phyloP scores from a whole-genome alignment of 2,888 invertebrate genomes.

The Rhodophaea formosa region DNA sequence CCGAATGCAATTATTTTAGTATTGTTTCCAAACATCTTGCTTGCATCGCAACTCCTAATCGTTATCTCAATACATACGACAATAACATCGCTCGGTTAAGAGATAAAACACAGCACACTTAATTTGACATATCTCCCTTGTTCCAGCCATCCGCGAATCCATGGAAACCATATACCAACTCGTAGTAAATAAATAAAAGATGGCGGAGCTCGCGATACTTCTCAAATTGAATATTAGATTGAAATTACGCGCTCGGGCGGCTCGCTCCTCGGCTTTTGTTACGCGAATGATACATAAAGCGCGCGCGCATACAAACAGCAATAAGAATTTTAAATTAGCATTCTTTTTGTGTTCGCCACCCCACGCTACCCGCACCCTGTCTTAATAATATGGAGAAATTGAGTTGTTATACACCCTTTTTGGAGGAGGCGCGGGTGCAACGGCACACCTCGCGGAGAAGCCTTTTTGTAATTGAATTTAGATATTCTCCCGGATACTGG shows the following conservation, averaged over 20 bases:
- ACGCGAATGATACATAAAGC: slow-evolving; percentile 76
- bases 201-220: slow-evolving; percentile 67
- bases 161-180: slow-evolving; percentile 47
- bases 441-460: slow-evolving; percentile 71
- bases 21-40: no score
- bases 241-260: slow-evolving; percentile 77
- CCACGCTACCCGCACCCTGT: slow-evolving; percentile 68
- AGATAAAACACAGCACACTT: slow-evolving; percentile 30
- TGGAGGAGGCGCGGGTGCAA: slow-evolving; percentile 75
- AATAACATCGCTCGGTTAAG: not conserved
- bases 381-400: slow-evolving; percentile 80
- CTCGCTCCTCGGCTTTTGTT: slow-evolving; percentile 73
- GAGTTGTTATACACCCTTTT: slow-evolving; percentile 79
- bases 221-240: slow-evolving; percentile 80
- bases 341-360: slow-evolving; percentile 73
- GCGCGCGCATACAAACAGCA: slow-evolving; percentile 78
- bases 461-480: slow-evolving; percentile 81
- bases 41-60: no score
- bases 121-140: slow-evolving; percentile 35
- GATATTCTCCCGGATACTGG: slow-evolving; percentile 75
- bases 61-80: not conserved
- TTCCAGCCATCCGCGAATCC: slow-evolving; percentile 52
- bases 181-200: slow-evolving; percentile 70
- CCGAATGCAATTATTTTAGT: no score
- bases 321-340: slow-evolving; percentile 81